Evolutionary conservation across 2,113 vertebrate species (phyloP).

Genomic region (Notarius quadriscutis): DNA sequence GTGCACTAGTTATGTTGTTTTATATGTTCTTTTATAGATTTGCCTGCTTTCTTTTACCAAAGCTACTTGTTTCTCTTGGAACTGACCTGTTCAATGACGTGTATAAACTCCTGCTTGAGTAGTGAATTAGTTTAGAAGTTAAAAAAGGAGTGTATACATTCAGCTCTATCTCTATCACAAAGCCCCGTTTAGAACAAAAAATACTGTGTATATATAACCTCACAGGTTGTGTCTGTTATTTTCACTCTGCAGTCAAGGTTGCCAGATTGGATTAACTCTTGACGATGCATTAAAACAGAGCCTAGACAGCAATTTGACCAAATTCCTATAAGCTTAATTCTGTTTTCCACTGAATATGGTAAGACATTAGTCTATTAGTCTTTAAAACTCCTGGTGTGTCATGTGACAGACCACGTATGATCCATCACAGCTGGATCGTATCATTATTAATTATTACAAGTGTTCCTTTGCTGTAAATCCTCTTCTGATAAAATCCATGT

Average conservation of each 20-base stretch:
- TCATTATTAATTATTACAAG: slow-evolving; percentile 38
- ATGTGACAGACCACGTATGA: neutral
- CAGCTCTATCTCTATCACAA: neutral
- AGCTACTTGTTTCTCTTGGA: slow-evolving; percentile 46
- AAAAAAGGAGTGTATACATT: neutral
- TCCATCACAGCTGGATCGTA: slow-evolving; percentile 35
- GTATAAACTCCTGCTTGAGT: neutral
- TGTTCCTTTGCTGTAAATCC: slow-evolving; percentile 8
- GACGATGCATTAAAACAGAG: neutral
- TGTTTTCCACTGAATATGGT: neutral
- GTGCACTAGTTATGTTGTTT: slow-evolving; percentile 25
- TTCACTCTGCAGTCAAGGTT: neutral
- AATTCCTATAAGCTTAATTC: neutral
- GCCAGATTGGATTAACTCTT: slow-evolving; percentile 10
- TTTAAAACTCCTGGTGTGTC: neutral
- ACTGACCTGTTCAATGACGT: slow-evolving; percentile 32
- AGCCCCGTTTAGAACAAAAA: neutral
- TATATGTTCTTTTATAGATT: slow-evolving; percentile 39
- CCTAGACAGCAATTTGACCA: neutral
- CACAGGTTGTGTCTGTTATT: neutral
- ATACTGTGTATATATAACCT: neutral
- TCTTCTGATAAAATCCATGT: slow-evolving; percentile 25
- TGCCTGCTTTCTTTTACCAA: slow-evolving; percentile 38
- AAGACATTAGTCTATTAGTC: neutral
- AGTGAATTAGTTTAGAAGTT: neutral